phyloP scores from a whole-genome alignment of 2,888 invertebrate species.

The Tetropium fuscum region DNA sequence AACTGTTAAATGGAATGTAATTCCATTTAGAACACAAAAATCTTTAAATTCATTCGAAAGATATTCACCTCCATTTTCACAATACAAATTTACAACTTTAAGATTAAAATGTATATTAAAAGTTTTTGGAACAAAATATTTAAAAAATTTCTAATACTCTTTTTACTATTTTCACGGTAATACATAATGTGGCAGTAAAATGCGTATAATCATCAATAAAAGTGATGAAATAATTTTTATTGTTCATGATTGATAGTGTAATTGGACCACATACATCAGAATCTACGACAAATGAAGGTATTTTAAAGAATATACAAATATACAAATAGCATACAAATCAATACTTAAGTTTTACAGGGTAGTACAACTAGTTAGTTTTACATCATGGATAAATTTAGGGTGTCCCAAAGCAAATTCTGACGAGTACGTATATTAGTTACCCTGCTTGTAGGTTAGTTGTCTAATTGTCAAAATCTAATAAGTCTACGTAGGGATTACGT shows the following conservation, averaged over 20 bases:
- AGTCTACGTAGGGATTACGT: too few species aligned
- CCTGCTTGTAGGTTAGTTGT: too few species aligned
- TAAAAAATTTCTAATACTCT: neutral
- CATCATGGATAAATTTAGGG: too few species aligned
- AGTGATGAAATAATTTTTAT: too few species aligned
- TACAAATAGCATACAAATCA: too few species aligned
- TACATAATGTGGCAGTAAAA: neutral
- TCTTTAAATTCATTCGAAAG: neutral
- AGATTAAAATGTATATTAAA: neutral
- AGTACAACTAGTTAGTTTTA: too few species aligned
- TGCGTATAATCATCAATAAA: neutral
- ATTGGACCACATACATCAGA: neutral
- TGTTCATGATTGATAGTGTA: too few species aligned
- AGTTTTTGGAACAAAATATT: neutral
- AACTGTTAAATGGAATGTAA: slow-evolving; percentile 59
- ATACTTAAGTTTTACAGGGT: too few species aligned
- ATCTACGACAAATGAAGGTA: neutral
- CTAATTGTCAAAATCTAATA: too few species aligned
- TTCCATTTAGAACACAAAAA: slow-evolving; percentile 43
- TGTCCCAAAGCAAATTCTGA: too few species aligned
- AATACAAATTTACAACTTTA: neutral
- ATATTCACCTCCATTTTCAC: neutral
- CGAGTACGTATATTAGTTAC: too few species aligned
- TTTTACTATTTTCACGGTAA: neutral
- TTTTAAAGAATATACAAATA: too few species aligned